Percentiles rank a stretch among this genome's conserved stretches.
Evolutionary conservation across 2,113 vertebrate species (phyloP).

Genomic region (Heptranchias perlo): DNA sequence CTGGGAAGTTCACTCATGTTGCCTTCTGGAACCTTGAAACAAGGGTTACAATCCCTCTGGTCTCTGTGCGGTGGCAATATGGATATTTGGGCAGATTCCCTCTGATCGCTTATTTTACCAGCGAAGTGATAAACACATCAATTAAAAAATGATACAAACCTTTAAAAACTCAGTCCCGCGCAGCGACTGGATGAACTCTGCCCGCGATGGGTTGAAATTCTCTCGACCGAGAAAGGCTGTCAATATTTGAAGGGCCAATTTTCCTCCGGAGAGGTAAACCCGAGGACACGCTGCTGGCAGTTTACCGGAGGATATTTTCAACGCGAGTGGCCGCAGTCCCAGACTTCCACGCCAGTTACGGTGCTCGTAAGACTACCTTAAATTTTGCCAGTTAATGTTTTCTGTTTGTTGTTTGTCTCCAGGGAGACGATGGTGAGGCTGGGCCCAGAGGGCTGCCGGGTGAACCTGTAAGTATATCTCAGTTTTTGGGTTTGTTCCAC

Average conservation of each 20-base stretch:
- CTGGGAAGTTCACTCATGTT: not conserved
- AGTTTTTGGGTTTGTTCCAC: not conserved
- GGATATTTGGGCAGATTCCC: not conserved
- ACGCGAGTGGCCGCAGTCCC: not conserved
- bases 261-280: not conserved
- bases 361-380: not conserved
- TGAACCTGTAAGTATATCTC: constrained; percentile 55
- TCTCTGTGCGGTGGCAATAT: not conserved
- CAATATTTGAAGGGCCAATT: not conserved
- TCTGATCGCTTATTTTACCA: not conserved
- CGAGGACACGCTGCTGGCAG: not conserved
- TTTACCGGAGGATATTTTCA: not conserved
- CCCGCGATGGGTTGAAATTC: too few relatives aligned
- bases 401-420: not conserved
- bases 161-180: too few relatives aligned
- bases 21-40: not conserved
- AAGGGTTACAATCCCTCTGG: not conserved
- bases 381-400: not conserved
- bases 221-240: not conserved
- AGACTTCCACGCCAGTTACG: not conserved
- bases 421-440: constrained; percentile 67
- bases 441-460: constrained; percentile 67
- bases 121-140: not conserved
- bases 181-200: too few relatives aligned
- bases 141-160: not conserved